phyloP scores from a whole-genome alignment of 2,797 vertebrate species.

The Microctenopoma steveboyesi region DNA sequence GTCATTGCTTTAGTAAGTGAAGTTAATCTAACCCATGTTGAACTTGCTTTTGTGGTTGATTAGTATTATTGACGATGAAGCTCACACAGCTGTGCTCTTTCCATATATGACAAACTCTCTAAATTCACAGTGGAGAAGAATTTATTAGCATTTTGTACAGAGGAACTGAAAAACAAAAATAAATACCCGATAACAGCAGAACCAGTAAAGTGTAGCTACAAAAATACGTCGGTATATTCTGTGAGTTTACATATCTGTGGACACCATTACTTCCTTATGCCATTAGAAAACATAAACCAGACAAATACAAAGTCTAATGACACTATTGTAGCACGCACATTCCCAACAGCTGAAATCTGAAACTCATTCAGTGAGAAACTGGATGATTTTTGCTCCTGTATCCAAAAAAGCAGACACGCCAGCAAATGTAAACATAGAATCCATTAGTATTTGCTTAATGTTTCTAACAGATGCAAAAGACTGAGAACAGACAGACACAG shows the following conservation, averaged over 20 bases:
- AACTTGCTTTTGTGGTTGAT: too few relatives aligned
- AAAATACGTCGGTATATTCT: conserved; percentile 49
- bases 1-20: too few relatives aligned
- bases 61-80: too few relatives aligned
- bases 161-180: conserved; percentile 62
- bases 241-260: conserved; percentile 43
- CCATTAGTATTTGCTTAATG: conserved; percentile 12
- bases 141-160: conserved; percentile 58
- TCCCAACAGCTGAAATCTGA: conserved; percentile 19
- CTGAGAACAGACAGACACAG: neutral
- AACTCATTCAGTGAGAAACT: neutral
- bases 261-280: neutral
- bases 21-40: too few relatives aligned
- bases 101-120: neutral
- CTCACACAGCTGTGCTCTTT: too few relatives aligned
- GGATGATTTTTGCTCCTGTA: conserved; percentile 15
- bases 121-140: conserved; percentile 36
- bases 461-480: neutral
- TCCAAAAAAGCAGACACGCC: conserved; percentile 25
- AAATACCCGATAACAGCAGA: conserved; percentile 65
- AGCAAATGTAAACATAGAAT: conserved; percentile 60
- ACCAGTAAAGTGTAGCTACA: conserved; percentile 50
- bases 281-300: neutral
- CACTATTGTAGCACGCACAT: neutral
- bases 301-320: neutral